A percentile compares a stretch with the other conserved stretches of the same genome.
Evolutionary conservation across 30 jellyfish, hydroid and myxozoan species (phyloP).

Genomic region (Catostylus mosaicus): DNA sequence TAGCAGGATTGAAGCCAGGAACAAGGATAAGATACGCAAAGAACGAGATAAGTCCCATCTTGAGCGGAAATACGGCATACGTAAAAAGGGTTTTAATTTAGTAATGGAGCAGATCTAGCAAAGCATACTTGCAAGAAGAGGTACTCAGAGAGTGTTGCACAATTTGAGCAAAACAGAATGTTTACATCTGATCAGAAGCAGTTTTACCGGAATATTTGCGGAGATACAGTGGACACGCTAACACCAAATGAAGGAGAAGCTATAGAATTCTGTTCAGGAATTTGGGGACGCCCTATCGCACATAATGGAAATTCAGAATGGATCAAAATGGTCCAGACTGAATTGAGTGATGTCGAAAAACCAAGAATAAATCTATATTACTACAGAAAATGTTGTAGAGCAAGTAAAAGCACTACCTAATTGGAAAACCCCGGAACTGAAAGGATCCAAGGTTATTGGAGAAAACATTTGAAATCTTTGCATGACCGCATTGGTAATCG

Average conservation of each 20-base stretch:
- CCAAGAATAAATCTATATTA: conserved; percentile 6
- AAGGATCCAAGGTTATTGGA: conserved; percentile 34
- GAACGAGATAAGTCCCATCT: background rate
- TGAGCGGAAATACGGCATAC: too few species aligned
- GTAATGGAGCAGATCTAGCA: conserved; percentile 34
- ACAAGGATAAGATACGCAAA: background rate
- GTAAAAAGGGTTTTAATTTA: too few species aligned
- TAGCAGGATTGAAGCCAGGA: background rate
- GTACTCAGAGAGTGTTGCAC: conserved; percentile 2
- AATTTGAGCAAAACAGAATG: conserved; percentile 27
- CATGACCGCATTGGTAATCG: conserved; percentile 4
- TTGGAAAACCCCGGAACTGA: conserved; percentile 36
- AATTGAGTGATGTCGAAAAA: conserved; percentile 19
- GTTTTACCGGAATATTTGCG: conserved; percentile 13
- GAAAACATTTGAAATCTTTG: conserved; percentile 30
- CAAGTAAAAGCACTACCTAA: conserved; percentile 39
- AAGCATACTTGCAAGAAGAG: conserved; percentile 2
- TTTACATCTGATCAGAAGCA: conserved; percentile 14
- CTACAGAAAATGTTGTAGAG: conserved; percentile 41
- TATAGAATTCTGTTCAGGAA: conserved; percentile 24
- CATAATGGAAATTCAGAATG: conserved; percentile 41
- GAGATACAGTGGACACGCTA: conserved; percentile 17
- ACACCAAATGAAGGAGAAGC: conserved; percentile 43
- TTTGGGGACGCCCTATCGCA: conserved; percentile 38
- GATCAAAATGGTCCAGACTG: conserved; percentile 19